phyloP scores from a whole-genome alignment of 2,888 invertebrate species.

The Hylaea fasciaria region DNA sequence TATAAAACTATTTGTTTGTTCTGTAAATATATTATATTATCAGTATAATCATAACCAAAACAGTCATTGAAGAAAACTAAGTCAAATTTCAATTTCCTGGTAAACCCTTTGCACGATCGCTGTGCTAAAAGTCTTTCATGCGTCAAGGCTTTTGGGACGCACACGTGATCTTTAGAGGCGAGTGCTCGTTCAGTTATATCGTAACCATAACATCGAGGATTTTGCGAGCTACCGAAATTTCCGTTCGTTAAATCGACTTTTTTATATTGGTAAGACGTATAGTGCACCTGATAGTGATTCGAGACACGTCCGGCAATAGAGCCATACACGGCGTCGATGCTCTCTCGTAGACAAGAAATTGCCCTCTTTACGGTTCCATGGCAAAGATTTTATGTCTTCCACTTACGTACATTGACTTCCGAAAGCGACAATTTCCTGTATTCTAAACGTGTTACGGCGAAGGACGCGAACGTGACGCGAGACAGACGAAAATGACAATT shows the following conservation, averaged over 20 bases:
- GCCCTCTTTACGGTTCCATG: conserved; percentile 72
- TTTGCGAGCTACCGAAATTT: conserved; percentile 36
- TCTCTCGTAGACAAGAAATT: conserved; percentile 74
- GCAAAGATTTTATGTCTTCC: conserved; percentile 72
- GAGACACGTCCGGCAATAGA: conserved; percentile 64
- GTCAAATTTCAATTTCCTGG: too few species aligned
- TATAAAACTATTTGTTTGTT: too few species aligned
- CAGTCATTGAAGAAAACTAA: too few species aligned
- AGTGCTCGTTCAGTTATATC: conserved; percentile 20
- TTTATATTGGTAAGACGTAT: conserved; percentile 25
- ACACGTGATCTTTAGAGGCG: not conserved
- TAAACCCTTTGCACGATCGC: too few species aligned
- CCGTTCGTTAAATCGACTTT: conserved; percentile 37
- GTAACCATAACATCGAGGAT: conserved; percentile 24
- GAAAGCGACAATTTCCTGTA: conserved; percentile 66
- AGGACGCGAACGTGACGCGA: conserved; percentile 46
- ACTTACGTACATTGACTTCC: conserved; percentile 74
- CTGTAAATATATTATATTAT: too few species aligned
- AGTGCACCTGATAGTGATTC: conserved; percentile 55
- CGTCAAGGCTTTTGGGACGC: not conserved
- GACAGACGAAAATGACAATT: conserved; percentile 29
- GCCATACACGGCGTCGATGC: conserved; percentile 60
- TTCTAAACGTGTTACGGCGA: conserved; percentile 59
- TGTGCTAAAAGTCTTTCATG: too few species aligned
- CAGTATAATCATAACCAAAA: too few species aligned